Evolutionary conservation across 2,113 vertebrate genomes (phyloP).

Genomic region (Pluvianellus socialis): DNA sequence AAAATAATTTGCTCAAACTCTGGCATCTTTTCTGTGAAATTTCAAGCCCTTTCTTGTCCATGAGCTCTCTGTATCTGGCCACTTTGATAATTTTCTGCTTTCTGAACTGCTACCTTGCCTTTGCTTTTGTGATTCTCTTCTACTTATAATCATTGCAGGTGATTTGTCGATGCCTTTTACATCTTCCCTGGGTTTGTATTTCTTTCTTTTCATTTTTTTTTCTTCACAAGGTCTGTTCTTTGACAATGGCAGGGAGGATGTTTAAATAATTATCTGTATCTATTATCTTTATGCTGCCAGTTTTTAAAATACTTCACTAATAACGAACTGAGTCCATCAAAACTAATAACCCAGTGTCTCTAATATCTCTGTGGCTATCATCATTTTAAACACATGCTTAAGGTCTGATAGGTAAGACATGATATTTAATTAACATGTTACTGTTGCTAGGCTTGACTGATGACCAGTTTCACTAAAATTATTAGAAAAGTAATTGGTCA

Average conservation of each 20-base stretch:
- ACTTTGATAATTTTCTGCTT: neutral
- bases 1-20: neutral
- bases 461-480: neutral
- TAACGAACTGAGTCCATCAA: neutral
- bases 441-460: neutral
- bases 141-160: neutral
- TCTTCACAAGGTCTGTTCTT: neutral
- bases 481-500: neutral
- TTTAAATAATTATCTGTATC: neutral
- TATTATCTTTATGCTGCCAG: neutral
- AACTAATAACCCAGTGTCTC: neutral
- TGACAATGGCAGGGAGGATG: neutral
- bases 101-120: neutral
- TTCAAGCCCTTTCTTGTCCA: neutral
- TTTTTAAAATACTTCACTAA: neutral
- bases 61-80: neutral
- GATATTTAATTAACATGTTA: neutral
- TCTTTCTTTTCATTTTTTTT: neutral
- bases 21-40: neutral
- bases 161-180: neutral
- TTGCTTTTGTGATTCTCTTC: neutral
- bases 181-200: neutral
- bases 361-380: neutral
- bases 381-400: neutral
- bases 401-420: neutral